Conservation (phyloP, 2,797 vertebrate species). For the Eulemur rubriventer region DNA sequence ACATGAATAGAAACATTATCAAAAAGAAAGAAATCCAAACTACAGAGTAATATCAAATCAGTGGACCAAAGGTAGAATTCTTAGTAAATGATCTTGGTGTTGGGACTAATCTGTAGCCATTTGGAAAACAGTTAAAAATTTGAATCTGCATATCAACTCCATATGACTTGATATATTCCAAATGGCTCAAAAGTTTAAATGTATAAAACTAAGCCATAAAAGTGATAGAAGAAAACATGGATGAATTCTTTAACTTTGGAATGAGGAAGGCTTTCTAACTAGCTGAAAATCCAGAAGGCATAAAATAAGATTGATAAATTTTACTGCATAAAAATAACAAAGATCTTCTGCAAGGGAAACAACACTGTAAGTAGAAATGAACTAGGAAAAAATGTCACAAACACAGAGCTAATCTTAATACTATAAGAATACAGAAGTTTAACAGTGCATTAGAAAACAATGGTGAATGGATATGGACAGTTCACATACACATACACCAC, state of each 20-base stretch:
- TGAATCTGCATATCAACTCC: not conserved
- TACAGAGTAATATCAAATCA: not conserved
- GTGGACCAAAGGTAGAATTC: not conserved
- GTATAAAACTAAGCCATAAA: not conserved
- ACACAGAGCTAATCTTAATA: not conserved
- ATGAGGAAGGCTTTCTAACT: not conserved
- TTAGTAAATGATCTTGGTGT: not conserved
- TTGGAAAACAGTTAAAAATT: not conserved
- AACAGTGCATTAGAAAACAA: not conserved
- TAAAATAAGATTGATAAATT: not conserved
- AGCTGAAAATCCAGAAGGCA: not conserved
- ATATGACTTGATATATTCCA: not conserved
- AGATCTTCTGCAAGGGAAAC: not conserved
- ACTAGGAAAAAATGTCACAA: not conserved
- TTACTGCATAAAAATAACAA: not conserved
- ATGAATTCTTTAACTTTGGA: not conserved
- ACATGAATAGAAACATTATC: not conserved
- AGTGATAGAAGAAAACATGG: not conserved
- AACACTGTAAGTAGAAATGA: not conserved
- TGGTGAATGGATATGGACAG: not conserved
- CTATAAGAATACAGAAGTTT: not conserved
- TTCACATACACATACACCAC: not conserved
- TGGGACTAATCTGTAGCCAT: not conserved
- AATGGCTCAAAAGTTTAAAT: not conserved
- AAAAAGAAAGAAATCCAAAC: not conserved